Percentiles rank a stretch among this genome's conserved stretches.
Conservation (phyloP, 2,797 vertebrate genomes). For the Crenichthys baileyi region DNA sequence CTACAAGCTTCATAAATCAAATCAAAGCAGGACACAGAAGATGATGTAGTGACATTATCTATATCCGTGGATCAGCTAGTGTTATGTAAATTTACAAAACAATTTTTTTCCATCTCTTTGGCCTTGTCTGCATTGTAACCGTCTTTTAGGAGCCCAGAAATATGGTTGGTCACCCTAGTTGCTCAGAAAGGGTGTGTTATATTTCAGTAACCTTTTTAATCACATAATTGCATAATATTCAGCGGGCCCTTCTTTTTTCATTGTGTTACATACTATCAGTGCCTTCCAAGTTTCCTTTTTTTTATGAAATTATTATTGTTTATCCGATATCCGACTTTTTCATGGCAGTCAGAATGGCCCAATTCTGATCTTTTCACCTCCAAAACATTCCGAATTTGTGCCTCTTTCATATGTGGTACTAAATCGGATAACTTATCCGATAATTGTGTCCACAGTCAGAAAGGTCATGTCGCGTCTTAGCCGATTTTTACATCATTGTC, state of each 20-base stretch:
- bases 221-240: neutral
- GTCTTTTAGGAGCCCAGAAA: neutral
- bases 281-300: neutral
- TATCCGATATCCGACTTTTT: neutral
- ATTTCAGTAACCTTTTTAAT: neutral
- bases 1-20: too few species aligned
- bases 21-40: too few species aligned
- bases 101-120: neutral
- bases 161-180: neutral
- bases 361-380: too few species aligned
- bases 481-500: too few species aligned
- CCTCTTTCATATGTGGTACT: too few species aligned
- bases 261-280: neutral
- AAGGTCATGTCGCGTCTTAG: too few species aligned
- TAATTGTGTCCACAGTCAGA: too few species aligned
- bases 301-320: neutral
- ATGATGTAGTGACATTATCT: neutral
- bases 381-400: too few species aligned
- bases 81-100: neutral
- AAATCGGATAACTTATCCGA: too few species aligned
- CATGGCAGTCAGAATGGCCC: too few species aligned
- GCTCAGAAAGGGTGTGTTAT: too few species aligned
- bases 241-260: neutral
- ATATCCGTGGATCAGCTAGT: neutral
- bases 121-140: neutral